Evolutionary conservation across 2,797 vertebrate genomes (phyloP), one percentile per base, ranked within the genome.

Genomic region (Micromesistius poutassou): DNA sequence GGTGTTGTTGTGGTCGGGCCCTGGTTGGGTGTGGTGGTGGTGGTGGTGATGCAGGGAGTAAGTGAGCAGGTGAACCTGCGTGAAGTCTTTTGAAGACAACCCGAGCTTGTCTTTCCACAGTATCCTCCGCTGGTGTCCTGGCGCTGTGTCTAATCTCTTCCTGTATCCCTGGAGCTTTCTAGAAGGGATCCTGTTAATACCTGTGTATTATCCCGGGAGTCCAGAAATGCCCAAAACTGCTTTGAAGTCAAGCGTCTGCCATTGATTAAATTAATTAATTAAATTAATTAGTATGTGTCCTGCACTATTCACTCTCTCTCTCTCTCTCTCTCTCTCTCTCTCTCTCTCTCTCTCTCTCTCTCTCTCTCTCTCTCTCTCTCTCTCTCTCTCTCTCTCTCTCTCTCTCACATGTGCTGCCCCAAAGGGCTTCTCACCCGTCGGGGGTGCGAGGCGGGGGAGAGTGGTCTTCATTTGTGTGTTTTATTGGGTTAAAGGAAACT

Each of bases 401-500:
- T 62, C 55, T 62, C n/a, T 62, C 22, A n/a, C 68, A 70, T 19
- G 7, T 1, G 50, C 68, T 76, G 42, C 46, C 30, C 30, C 2
- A 5, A 22, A 79, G 35, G 80, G 31, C 13, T 55, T 74, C 30
- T 70, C 46, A 30, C 87, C 82, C 83, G 55, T 62, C n/a, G 82
- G 30, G 30, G 14, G 87, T 85, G 85, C 72, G 70, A 30, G 66
- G 71, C 35, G 38, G 82, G 38, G 38, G 82, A 84, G 76, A 81
- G 82, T 81, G 81, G 82, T 87, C 85, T 87, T 91, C 78, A 77
- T 92, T 93, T 84, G 84, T 33, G 28, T 9, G 13, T 79, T 94
- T 94, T 87, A 94, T 72, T 86, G 87, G 85, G 76, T 68, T 77
- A 89, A 90, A 94, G 94, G 94, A 95, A 94, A 91, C 90, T 81